A percentile compares a stretch with the other conserved stretches of the same genome.
phyloP scores from a whole-genome alignment of 2,113 vertebrate species.

The Syngnathoides biaculeatus region DNA sequence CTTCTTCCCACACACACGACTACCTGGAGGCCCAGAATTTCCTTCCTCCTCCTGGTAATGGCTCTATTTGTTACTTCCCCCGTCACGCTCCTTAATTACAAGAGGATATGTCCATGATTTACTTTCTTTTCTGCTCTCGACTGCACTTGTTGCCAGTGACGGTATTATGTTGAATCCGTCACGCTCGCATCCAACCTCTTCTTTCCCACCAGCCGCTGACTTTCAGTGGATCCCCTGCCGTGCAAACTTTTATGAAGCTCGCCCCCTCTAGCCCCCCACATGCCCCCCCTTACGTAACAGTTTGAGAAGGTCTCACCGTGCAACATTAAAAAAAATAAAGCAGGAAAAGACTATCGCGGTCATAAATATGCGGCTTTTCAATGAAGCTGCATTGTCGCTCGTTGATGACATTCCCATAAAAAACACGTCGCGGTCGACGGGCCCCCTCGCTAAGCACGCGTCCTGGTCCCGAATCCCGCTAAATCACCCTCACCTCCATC shows the following conservation, averaged over 20 bases:
- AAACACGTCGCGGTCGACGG: not conserved
- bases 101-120: not conserved
- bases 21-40: too few species aligned
- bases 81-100: not conserved
- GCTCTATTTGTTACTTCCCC: not conserved
- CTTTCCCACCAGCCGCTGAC: slow-evolving; percentile 2
- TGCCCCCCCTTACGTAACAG: not conserved
- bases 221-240: not conserved
- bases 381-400: not conserved
- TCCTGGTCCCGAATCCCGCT: slow-evolving; percentile 39
- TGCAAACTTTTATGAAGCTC: not conserved
- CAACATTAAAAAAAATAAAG: not conserved
- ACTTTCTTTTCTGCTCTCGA: not conserved
- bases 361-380: not conserved
- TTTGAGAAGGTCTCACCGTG: not conserved
- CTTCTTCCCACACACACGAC: too few species aligned
- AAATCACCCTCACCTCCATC: slow-evolving; percentile 49
- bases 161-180: slow-evolving; percentile 2
- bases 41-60: too few species aligned
- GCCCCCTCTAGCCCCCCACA: too few species aligned
- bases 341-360: not conserved
- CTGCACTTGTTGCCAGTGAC: not conserved
- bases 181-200: not conserved
- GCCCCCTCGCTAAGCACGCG: slow-evolving; percentile 27
- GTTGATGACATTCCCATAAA: not conserved